Evolutionary conservation across 35 echinoderm and acorn worm genomes (phyloP), one percentile per base, ranked within the genome.

Genomic region (Holothuria glaberrima): DNA sequence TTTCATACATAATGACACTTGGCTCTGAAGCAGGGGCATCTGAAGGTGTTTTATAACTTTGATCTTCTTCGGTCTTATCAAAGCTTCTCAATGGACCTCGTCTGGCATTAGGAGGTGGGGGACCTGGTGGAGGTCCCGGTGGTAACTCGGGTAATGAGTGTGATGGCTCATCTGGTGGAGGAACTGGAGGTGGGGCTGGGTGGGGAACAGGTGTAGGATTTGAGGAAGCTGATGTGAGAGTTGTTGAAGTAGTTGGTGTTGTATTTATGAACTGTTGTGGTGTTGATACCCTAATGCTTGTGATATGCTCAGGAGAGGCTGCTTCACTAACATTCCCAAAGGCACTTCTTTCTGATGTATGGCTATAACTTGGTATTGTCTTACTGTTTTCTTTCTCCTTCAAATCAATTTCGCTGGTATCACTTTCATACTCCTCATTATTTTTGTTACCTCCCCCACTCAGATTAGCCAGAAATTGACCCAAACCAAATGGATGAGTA

Each of bases 101-200:
- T 0, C 70, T 72, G 10, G 69, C 87, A 74, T 75, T 71, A 29
- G 69, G 45, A 32, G 87, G 87, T 17, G 87, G 87, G 6, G 87
- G 68, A 12, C 87, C 69, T 52, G 87, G 71, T 38, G 88, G 88
- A 6, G 88, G 88, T 29, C 68, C 68, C 28, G 86, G 65, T 6
- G 74, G 74, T 48, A 78, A 48, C 44, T 78, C 74, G 5, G 74
- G 74, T 35, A 78, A 35, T 7, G 33, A 6, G 54, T 31, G 30
- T 48, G 86, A 66, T 6, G 44, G 68, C 70, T 64, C 80, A 60
- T 84, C 59, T 62, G 80, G 52, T 17, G 80, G 80, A 24, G 80
- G 54, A 5, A 33, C 30, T 61, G 80, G 80, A 30, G 80, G 80
- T 9, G 68, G 67, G 6, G 33, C 38, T 44, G 72, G 88, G 21